Evolutionary conservation across 2,113 vertebrate genomes (phyloP), one percentile per base, ranked within the genome.

Genomic region (Engystomops pustulosus): DNA sequence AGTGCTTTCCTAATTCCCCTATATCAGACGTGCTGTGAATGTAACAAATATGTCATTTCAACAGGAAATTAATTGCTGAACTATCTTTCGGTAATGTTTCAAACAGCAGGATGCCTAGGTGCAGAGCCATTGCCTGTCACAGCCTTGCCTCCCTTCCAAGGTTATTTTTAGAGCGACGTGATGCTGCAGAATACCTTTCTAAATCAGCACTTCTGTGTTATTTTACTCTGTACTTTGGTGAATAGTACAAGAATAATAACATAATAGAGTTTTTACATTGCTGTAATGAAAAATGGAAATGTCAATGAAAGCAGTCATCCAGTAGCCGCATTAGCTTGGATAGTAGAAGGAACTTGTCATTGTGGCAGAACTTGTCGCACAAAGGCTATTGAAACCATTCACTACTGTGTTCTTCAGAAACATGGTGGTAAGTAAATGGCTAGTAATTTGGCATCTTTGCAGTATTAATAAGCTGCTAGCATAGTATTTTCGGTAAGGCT

Each of bases 31-130:
- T 17, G 25, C 4, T 60, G 51, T 38, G 41, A 38, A 44, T 79
- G 15, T 41, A 60, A 38, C 7, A 79, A 60, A 79, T n/a, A 58
- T 79, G 76, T 34, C 25, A 60, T 55, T 79, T 41, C 30, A 62
- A 60, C 53, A 49, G 32, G n/a, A 62, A 79, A 72, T 72, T 44
- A 79, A 79, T 78, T 38, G 51, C 74, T 78, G 30, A 62, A 44
- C 49, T 41, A 53, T 58, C 34, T 60, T 58, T 60, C 23, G n/a
- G 27, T 23, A 76, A 60, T 60, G 53, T 38, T 62, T 79, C 76
- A 60, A 79, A 27, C 76, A 62, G 76, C 30, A 20, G 51, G 76
- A 25, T 2, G 18, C 74, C 45, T 14, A 76, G 30, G 18, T 53
- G 10, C 12, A 49, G n/a, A 49, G 25, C 32, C 51, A 75, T 47